Base-by-base conservation (phyloP, 2,888 invertebrate species). In the Noctuana brunneofusca region DNA sequence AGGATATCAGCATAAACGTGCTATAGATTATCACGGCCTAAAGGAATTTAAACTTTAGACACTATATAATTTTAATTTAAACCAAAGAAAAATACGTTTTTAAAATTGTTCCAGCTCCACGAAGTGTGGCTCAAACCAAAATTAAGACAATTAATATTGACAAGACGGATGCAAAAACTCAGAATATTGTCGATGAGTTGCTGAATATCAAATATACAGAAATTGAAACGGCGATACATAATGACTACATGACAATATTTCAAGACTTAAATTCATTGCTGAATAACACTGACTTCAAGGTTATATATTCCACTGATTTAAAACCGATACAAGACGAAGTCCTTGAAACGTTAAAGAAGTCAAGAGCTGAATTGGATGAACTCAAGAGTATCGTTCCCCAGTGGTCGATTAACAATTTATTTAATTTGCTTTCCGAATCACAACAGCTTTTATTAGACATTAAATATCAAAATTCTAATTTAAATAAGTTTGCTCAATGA, bases 251-350 rank as follows among this genome's bases (percentile, higher is more conserved):
- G 20, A 41, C 56, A 6, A 66, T 73, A 53, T 78, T 78, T 65
- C 52, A 70, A 12, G 64, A 67, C 16, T 32, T 80, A 9, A 69
- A 72, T 18, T 16, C 67, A 22, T 32, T 54, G 22, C 49, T 82
- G 2, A 43, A 69, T 50, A 64, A 75, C 57, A 57, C 65, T 35
- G 52, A 68, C 32, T 12, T 67, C 14, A 58, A 71, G 14, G 53
- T 68, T 8, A 14, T 50, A 2, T 66, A 66, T 30, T 24, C 76
- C 50, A 14, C n/a, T 3, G 46, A 68, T n/a, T 41, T 79, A 8
- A 20, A 70, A 56, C 68, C 72, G 5, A 59, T 75, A 22, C 69
- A 75, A 63, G 35, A 68, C 18, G 57, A 71, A n/a, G 53, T 80
- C 58, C 59, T 20, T 5, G 20, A 64, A 14, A 52, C 67, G 9